Conservation (phyloP, 1,140 invertebrate genomes). For the Magallana gigas region DNA sequence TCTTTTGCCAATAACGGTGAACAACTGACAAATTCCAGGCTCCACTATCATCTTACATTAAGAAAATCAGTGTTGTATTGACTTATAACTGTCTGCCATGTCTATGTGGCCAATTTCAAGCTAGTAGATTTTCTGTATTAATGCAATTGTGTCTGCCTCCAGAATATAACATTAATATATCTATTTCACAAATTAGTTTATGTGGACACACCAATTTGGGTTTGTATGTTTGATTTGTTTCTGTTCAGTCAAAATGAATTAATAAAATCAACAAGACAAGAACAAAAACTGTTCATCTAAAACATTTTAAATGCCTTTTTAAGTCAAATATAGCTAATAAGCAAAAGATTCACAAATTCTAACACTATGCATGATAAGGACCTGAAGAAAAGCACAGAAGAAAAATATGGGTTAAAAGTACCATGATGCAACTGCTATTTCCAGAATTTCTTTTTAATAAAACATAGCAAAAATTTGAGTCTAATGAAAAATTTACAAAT, state of each 20-base stretch:
- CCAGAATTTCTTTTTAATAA: too few species aligned
- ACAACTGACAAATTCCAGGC: background rate
- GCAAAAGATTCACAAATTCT: background rate
- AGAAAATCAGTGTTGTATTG: slow-evolving; percentile 3
- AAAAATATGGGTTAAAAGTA: too few species aligned
- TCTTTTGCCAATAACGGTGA: slow-evolving; percentile 12
- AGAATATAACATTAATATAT: slow-evolving; percentile 14
- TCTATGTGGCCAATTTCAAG: background rate
- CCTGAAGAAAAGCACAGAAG: too few species aligned
- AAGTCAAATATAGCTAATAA: too few species aligned
- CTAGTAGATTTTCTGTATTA: background rate
- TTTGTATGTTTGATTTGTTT: background rate
- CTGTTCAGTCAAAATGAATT: too few species aligned
- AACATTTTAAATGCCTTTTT: too few species aligned
- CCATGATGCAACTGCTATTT: too few species aligned
- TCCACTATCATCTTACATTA: background rate
- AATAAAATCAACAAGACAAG: too few species aligned
- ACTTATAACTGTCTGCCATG: slow-evolving; percentile 23
- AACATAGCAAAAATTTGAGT: too few species aligned
- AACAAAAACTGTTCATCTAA: too few species aligned
- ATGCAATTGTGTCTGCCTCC: background rate
- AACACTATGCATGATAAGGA: background rate
- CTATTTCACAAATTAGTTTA: slow-evolving; percentile 31
- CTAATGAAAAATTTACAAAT: too few species aligned
- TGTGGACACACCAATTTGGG: background rate